Evolutionary conservation across 1,140 invertebrate genomes (phyloP), one percentile per base, ranked within the genome.

Genomic region (Papilio helenus): DNA sequence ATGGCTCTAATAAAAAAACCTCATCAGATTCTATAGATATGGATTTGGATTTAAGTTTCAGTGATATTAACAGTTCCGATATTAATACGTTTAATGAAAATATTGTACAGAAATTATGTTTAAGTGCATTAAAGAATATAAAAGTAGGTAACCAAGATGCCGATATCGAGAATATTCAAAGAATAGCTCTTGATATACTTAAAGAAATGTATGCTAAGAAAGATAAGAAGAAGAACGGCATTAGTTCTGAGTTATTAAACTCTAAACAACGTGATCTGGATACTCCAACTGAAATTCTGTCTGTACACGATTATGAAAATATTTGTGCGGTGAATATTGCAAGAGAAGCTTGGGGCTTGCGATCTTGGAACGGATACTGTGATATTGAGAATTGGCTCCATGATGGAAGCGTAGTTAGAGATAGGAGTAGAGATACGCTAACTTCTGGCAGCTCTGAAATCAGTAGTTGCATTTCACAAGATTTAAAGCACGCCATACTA

Each of bases 261-360:
- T 84, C 88, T 18, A 93, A 94, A 87, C 82, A 85, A 82, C 87
- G 94, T 16, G 94, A 95, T 84, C 82, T 95, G 34, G 95, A 96
- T 58, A 96, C 95, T 16, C 95, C 95, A 79, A 96, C 95, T 71
- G 95, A 96, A 85, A 93, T 96, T 14, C 92, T 96, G 29, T 96
- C 96, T 0, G 95, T 96, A 46, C 96, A 96, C 85, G 96, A 97
- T 86, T 97, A 97, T 84, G 96, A 96, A 88, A 97, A 96, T 88
- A 95, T 97, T 76, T 96, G 96, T 87, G 95, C 96, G 8, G 91
- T 96, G 2, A 96, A 96, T 82, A 95, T 97, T 29, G 96, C 96
- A 3, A 90, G 96, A 81, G 96, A 96, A 83, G 95, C 95, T n/a
- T 96, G 96, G 95, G 96, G 96, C 3, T 94, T 96, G 61, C 92